Conservation (phyloP, 1,140 invertebrate genomes). For the Drosophila carrolli region DNA sequence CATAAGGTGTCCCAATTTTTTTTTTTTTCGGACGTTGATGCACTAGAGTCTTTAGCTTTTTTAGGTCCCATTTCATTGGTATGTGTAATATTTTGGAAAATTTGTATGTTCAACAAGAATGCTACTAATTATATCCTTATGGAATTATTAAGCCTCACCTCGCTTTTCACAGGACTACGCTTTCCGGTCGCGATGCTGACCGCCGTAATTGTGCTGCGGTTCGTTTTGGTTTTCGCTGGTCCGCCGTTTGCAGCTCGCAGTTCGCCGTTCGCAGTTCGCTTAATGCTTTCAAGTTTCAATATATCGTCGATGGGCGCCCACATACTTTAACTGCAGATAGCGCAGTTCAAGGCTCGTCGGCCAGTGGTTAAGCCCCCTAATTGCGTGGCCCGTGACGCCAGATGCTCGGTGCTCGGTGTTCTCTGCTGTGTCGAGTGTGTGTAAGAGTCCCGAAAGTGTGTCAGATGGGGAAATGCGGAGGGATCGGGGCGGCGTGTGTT, state of each 20-base stretch:
- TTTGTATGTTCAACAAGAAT: too few relatives aligned
- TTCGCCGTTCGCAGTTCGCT: slow-evolving; percentile 9
- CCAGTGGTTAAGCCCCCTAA: slow-evolving; percentile 63
- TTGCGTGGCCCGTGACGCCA: slow-evolving; percentile 54
- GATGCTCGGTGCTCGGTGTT: neutral
- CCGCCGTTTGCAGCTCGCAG: slow-evolving; percentile 5
- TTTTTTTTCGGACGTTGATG: too few relatives aligned
- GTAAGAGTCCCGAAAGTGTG: slow-evolving; percentile 35
- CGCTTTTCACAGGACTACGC: neutral
- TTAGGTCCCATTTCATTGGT: too few relatives aligned
- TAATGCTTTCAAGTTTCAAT: slow-evolving; percentile 48
- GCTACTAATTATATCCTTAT: neutral
- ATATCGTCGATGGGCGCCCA: slow-evolving; percentile 39
- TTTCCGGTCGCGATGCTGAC: neutral
- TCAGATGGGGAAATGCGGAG: neutral
- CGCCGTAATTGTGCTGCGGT: slow-evolving; percentile 45
- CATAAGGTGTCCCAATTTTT: too few relatives aligned
- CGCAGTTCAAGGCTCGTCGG: slow-evolving; percentile 38
- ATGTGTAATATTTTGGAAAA: too few relatives aligned
- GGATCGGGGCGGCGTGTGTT: slow-evolving; percentile 17
- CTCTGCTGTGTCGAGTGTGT: slow-evolving; percentile 1
- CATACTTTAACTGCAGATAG: slow-evolving; percentile 45
- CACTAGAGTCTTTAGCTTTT: too few relatives aligned
- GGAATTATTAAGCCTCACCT: neutral
- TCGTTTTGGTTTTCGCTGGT: slow-evolving; percentile 25